Conservation (phyloP, 2,113 vertebrate species). For the Alexandromys fortis region DNA sequence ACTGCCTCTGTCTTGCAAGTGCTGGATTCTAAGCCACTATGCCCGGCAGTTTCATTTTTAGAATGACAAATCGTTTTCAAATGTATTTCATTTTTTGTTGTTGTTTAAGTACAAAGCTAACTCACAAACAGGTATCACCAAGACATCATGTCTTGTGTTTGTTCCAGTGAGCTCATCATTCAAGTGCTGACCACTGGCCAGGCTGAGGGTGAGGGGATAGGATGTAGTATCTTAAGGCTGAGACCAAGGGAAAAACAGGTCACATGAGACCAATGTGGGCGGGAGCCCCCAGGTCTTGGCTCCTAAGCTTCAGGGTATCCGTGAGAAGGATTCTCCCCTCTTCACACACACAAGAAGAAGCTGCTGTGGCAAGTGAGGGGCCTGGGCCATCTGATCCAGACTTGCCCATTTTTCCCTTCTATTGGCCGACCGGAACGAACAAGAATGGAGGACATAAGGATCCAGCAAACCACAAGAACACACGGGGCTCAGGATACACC, state of each 20-base stretch:
- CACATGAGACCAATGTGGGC: neutral
- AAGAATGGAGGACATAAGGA: neutral
- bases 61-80: neutral
- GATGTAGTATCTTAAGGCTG: neutral
- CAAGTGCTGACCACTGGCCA: neutral
- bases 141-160: too few relatives aligned
- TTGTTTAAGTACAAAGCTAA: neutral
- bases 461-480: neutral
- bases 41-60: neutral
- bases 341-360: neutral
- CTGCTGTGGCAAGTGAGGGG: neutral
- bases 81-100: neutral
- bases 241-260: neutral
- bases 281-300: neutral
- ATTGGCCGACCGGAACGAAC: fast-evolving
- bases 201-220: too few relatives aligned
- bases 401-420: neutral
- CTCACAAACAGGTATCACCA: neutral
- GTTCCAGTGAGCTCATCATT: neutral
- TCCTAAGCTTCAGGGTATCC: neutral
- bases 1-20: neutral
- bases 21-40: neutral
- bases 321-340: neutral
- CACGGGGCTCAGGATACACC: neutral
- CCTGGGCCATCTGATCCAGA: neutral